Base-by-base conservation (phyloP, 2,113 vertebrate genomes). In the Protomyctophum bolini region DNA sequence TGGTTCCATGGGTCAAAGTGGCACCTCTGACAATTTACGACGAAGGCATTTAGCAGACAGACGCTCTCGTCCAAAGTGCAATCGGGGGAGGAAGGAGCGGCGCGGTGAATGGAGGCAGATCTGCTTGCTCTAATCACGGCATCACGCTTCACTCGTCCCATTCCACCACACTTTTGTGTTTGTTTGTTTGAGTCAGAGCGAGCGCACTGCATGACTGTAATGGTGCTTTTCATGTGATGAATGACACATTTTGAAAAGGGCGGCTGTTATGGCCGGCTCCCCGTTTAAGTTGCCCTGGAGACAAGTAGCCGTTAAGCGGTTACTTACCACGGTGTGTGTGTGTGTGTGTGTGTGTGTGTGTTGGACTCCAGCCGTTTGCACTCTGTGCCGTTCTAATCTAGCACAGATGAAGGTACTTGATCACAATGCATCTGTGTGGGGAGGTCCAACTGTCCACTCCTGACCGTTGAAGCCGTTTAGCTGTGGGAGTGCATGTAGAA, bases 271-370 rank as follows among this genome's bases (percentile, higher is more conserved):
- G 66, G 33, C 72, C 58, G 68, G 59, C 76, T 77, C 65, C 59
- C 33, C 83, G 75, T 85, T 68, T 61, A 50, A 49, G 91, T 93
- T 93, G 87, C 91, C 91, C 78, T 77, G 87, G 92, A 91, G 91
- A 93, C 88, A 69, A 84, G 85, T 58, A 63, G 79, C 80, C 70
- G 4, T 67, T 62, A 66, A 80, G 76, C 81, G 68, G 79, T 33
- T 66, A 75, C 70, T 84, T 75, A 58, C 60, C 11, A 6, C 52
- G 1, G 33, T 6, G 33, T 21, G 33, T 41, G 81, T 85, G 33
- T 6, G 33, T 6, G 3, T 3, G 33, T 4, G 3, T 21, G 21
- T 21, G 21, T 21, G 33, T 41, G 81, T 85, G 33, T 6, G 33
- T 6, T 1, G 1, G 33, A 1, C 1, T 41, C 33, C 33, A 41